Evolutionary conservation across 2,888 invertebrate genomes (phyloP), one percentile per base, ranked within the genome.

Genomic region (Clusia tigrina): DNA sequence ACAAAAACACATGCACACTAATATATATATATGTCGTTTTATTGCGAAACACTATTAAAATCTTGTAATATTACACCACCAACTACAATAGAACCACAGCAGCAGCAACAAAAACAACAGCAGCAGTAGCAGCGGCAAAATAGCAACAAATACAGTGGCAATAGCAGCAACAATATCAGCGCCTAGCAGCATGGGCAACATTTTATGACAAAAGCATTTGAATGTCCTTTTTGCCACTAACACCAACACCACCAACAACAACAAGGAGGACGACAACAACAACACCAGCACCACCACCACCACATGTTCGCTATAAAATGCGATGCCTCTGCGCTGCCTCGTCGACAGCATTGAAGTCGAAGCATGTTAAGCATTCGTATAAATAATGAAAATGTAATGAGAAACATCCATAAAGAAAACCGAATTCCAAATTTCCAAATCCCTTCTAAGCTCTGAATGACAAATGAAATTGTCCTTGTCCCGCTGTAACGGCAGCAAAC

Each of bases 361-460:
- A 60, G 55, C 52, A 60, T 74, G 72, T 71, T 68, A 59, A 71
- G 71, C 74, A 74, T 72, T 69, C 69, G 65, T 71, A 78, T 74
- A 70, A 74, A 76, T 80, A 80, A 81, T 81, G 79, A 78, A 78
- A 81, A 78, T 81, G 78, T 81, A 81, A 81, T 81, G 81, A 79
- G 72, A 74, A 77, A 74, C 76, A 76, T 70, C 74, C 79, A 80
- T 79, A 78, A 74, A 74, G 69, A 71, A 72, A 73, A 69, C 71
- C 70, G 69, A 72, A 67, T 70, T 71, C 70, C 55, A 71, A 80
- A 71, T 76, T 74, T 65, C 64, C 61, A 77, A 78, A 78, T 76
- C 78, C 81, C 74, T 78, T 74, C 69, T 74, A 79, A 78, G 76
- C 78, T 70, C 74, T 73, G 74, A 79, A 77, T 77, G 78, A 77